phyloP scores from a whole-genome alignment of 1,140 invertebrate species.

The Trichoplusia ni region DNA sequence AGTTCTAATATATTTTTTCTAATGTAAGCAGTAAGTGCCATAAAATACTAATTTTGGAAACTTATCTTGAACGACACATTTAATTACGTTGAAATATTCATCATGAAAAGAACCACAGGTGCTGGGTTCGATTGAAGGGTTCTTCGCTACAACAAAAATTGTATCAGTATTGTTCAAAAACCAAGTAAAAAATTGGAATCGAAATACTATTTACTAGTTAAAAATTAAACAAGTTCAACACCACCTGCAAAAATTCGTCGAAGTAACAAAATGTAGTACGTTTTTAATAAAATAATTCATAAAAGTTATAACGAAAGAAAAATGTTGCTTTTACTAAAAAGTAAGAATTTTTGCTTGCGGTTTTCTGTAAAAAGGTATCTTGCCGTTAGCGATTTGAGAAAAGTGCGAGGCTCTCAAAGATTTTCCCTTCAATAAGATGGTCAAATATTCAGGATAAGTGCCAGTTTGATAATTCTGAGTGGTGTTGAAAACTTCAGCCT shows the following conservation, averaged over 20 bases:
- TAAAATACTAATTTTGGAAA: background rate
- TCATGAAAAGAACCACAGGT: too few relatives aligned
- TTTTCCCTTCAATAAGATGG: conserved; percentile 39
- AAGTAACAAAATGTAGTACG: background rate
- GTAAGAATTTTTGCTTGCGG: conserved; percentile 23
- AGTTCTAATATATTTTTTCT: background rate
- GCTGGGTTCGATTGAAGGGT: too few relatives aligned
- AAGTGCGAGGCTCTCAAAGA: conserved; percentile 43
- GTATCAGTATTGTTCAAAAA: too few relatives aligned
- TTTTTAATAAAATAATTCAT: conserved; percentile 23
- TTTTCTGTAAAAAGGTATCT: conserved; percentile 38
- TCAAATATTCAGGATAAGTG: conserved; percentile 43
- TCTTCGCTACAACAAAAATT: too few relatives aligned
- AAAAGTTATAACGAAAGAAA: conserved; percentile 23
- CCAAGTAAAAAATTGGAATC: too few relatives aligned
- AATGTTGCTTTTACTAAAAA: conserved; percentile 23
- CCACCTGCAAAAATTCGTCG: background rate
- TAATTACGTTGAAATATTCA: too few relatives aligned
- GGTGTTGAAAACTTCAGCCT: conserved; percentile 35
- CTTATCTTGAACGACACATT: background rate
- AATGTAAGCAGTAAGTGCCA: too few relatives aligned
- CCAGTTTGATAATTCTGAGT: conserved; percentile 40
- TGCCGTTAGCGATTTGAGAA: conserved; percentile 46
- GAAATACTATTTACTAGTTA: too few relatives aligned
- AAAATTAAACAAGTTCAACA: too few relatives aligned